Percentiles rank a stretch among this genome's conserved stretches.
phyloP scores from a whole-genome alignment of 2,888 invertebrate genomes.

The Sipunculus nudus region DNA sequence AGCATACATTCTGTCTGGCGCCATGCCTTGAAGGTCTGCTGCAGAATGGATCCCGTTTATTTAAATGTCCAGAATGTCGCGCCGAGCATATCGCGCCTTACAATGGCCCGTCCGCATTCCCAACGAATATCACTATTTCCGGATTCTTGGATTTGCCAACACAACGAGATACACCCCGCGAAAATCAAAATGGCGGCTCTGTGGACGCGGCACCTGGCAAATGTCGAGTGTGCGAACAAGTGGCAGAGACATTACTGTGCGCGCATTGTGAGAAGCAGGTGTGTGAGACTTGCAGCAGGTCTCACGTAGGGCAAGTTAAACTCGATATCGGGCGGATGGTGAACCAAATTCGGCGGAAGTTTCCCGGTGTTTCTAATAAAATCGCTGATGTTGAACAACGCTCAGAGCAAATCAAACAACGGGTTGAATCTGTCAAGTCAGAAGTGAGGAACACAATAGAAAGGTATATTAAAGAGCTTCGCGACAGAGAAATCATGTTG shows the following conservation, averaged over 20 bases:
- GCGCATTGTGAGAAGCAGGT: conserved; percentile 97
- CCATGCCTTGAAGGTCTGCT: conserved; percentile 91
- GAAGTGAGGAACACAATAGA: conserved; percentile 78
- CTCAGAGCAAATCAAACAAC: conserved; percentile 85
- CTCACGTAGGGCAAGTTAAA: conserved; percentile 94
- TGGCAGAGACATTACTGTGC: conserved; percentile 72
- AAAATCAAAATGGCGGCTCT: background rate
- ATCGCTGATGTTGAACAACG: conserved; percentile 78
- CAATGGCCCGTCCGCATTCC: conserved; percentile 90
- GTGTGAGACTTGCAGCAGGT: conserved; percentile 91
- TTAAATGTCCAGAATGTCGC: conserved; percentile 97
- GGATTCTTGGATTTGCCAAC: conserved; percentile 93
- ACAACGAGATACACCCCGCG: conserved; percentile 68
- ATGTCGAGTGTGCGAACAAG: conserved; percentile 63
- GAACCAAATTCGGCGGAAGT: conserved; percentile 74
- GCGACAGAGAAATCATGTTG: conserved; percentile 72
- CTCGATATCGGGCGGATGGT: conserved; percentile 89
- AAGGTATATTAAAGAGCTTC: conserved; percentile 62
- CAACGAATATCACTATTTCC: conserved; percentile 94
- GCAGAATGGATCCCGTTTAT: conserved; percentile 76
- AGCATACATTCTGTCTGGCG: conserved; percentile 99
- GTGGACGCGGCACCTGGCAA: conserved; percentile 63
- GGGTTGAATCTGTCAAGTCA: conserved; percentile 88
- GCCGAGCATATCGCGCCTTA: conserved; percentile 96
- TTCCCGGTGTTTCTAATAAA: conserved; percentile 71